Base-by-base conservation (phyloP, 1,140 invertebrate genomes). In the Trypoxylus dichotomus region DNA sequence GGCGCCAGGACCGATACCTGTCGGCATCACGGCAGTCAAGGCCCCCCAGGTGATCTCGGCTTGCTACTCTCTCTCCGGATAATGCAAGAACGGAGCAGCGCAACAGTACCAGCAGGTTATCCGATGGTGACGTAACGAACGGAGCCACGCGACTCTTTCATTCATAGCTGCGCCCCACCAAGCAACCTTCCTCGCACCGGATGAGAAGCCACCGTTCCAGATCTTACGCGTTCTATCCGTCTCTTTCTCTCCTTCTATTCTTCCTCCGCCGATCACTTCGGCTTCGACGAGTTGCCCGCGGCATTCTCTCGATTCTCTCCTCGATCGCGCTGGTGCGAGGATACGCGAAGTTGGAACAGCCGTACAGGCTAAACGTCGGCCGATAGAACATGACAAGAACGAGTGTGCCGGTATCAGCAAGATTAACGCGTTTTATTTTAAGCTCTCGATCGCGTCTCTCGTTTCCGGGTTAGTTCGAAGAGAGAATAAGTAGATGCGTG, bases 141-240 rank as follows among this genome's bases (percentile, higher is more conserved):
- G 60, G 60, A 63, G 60, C 60, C 60, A 63, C 60, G 60, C 60
- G 60, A 63, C 60, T 63, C 60, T 19, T 47, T 63, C 60, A 63
- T 63, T 63, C 60, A 63, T 63, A 27, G 60, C 60, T 6, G 25
- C 21, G 5, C 60, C 60, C 60, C 60, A 63, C 60, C 60, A 63
- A 24, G 1, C 1, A 7, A 58, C 43, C 15, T 47, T 3, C 43
- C 15, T 13, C 6, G 25, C 47, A 19, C 60, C 60, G 60, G 60
- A 63, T 63, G 60, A 63, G 60, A 19, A 25, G 60, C 60, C 60
- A 63, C 60, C 21, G 60, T 63, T 63, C 60, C 60, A 63, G 21
- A 63, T 63, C 60, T 63, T 63, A 63, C 19, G 19, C 60, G 60
- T 11, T 25, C 19, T 37, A 37, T 21, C 21, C n/a, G 60, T 27